phyloP scores from a whole-genome alignment of 1,140 invertebrate genomes.

The Orussus abietinus region DNA sequence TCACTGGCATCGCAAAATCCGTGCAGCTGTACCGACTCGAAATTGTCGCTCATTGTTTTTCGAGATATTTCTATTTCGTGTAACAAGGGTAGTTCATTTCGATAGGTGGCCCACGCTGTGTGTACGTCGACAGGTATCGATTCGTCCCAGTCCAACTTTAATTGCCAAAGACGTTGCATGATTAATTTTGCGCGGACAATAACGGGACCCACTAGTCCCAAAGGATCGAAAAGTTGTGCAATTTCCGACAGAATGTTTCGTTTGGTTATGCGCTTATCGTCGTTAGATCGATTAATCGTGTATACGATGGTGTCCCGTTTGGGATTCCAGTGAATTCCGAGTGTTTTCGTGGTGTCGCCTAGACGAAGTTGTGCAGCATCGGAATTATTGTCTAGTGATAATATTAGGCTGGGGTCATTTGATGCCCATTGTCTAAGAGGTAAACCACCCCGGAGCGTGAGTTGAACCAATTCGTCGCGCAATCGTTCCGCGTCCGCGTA shows the following conservation, averaged over 20 bases:
- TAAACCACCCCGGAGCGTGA: conserved; percentile 20
- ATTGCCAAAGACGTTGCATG: conserved; percentile 21
- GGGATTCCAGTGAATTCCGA: conserved; percentile 32
- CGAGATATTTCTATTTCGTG: conserved; percentile 8
- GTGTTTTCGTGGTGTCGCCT: conserved; percentile 16
- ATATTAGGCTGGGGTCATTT: conserved; percentile 24
- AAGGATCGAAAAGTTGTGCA: conserved; percentile 34
- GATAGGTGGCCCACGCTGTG: conserved; percentile 16
- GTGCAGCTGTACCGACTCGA: conserved; percentile 22
- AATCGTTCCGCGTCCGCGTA: conserved; percentile 11
- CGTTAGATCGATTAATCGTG: background rate
- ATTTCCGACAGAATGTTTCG: conserved; percentile 29
- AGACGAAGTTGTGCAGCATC: background rate
- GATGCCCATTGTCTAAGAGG: conserved; percentile 20
- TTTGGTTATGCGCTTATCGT: conserved; percentile 24
- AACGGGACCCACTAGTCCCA: conserved; percentile 36
- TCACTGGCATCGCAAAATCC: conserved; percentile 35
- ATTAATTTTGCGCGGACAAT: conserved; percentile 19
- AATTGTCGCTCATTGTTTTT: background rate
- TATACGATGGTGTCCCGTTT: conserved; percentile 15
- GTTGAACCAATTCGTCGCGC: conserved; percentile 16
- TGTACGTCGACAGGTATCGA: conserved; percentile 7
- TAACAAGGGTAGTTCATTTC: conserved; percentile 4
- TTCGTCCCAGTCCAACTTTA: conserved; percentile 18
- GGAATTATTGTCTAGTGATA: background rate